These are phyloP conservation scores for Panzeria rudis DNA, from an alignment of 2,888 invertebrate species.

Conservation along the genomic window DNA sequence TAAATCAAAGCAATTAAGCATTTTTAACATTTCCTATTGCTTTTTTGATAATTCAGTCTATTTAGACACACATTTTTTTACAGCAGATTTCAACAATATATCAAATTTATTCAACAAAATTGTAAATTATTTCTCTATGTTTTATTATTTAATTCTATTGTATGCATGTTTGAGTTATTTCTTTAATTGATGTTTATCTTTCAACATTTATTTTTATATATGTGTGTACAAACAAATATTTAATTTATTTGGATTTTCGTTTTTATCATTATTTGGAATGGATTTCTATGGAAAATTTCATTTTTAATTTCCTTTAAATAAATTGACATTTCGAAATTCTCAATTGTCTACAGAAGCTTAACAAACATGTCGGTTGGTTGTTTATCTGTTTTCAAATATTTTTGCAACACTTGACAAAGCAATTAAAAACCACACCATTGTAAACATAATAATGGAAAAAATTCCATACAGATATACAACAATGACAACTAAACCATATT, in stretches of 20 bases:
- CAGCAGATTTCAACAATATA: background rate
- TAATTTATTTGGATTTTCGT: slow-evolving; percentile 46
- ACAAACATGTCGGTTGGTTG: slow-evolving; percentile 52
- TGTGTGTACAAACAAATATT: background rate
- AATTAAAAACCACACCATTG: slow-evolving; percentile 70
- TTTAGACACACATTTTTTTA: background rate
- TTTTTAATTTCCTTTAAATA: slow-evolving; percentile 63
- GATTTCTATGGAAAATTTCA: slow-evolving; percentile 34
- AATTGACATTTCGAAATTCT: slow-evolving; percentile 58
- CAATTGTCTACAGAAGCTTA: slow-evolving; percentile 64
- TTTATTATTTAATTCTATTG: background rate
- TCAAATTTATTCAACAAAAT: background rate
- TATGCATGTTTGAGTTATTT: background rate
- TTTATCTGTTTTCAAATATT: slow-evolving; percentile 68
- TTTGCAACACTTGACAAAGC: slow-evolving; percentile 71
- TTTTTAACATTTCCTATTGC: background rate
- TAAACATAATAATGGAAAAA: slow-evolving; percentile 60
- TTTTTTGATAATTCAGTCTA: background rate
- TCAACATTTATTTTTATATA: slow-evolving; percentile 32
- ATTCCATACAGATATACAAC: background rate
- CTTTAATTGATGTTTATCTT: slow-evolving; percentile 58
- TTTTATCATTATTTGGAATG: slow-evolving; percentile 22
- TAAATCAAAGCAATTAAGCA: background rate
- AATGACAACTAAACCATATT: slow-evolving; percentile 6
- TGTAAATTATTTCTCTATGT: background rate